A percentile compares a stretch with the other conserved stretches of the same genome.
Conservation (phyloP, 1,140 invertebrate species). For the Penaeus chinensis region DNA sequence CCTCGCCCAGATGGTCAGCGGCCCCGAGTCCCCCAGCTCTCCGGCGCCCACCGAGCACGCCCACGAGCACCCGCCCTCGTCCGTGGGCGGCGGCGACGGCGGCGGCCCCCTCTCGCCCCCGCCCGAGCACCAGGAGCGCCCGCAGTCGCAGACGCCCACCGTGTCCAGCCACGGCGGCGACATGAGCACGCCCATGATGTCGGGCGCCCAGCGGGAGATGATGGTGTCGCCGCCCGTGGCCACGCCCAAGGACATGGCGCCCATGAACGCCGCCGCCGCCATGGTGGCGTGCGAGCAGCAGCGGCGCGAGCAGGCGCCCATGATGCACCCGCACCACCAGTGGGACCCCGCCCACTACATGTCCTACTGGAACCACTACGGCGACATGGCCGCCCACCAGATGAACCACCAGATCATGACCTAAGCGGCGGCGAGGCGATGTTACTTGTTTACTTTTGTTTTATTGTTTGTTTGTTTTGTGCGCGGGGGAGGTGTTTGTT, state of each 20-base stretch:
- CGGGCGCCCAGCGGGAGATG: slow-evolving; percentile 25
- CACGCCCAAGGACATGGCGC: slow-evolving; percentile 53
- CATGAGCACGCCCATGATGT: slow-evolving; percentile 43
- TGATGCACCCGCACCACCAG: slow-evolving; percentile 41
- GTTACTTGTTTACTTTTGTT: neutral
- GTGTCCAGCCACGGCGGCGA: slow-evolving; percentile 37
- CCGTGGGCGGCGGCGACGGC: slow-evolving; percentile 41
- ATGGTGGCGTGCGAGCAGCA: slow-evolving; percentile 42
- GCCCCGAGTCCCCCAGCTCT: slow-evolving; percentile 53
- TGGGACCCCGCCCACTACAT: slow-evolving; percentile 59
- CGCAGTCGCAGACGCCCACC: slow-evolving; percentile 55
- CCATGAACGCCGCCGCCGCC: slow-evolving; percentile 36
- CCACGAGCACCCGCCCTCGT: slow-evolving; percentile 46
- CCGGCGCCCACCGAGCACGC: slow-evolving; percentile 34
- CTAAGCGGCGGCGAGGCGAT: slow-evolving; percentile 8
- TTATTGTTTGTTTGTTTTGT: neutral
- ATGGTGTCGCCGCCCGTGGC: slow-evolving; percentile 42
- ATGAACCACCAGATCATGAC: slow-evolving; percentile 61
- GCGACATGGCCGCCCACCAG: slow-evolving; percentile 55
- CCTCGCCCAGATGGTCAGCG: slow-evolving; percentile 35
- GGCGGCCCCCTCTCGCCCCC: slow-evolving; percentile 49
- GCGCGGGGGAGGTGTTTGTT: neutral
- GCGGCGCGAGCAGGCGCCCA: slow-evolving; percentile 34
- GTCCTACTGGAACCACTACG: slow-evolving; percentile 58
- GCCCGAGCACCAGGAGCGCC: slow-evolving; percentile 47